Evolutionary conservation across 2,113 vertebrate species (phyloP).

Genomic region (Myanophis thanlyinensis): DNA sequence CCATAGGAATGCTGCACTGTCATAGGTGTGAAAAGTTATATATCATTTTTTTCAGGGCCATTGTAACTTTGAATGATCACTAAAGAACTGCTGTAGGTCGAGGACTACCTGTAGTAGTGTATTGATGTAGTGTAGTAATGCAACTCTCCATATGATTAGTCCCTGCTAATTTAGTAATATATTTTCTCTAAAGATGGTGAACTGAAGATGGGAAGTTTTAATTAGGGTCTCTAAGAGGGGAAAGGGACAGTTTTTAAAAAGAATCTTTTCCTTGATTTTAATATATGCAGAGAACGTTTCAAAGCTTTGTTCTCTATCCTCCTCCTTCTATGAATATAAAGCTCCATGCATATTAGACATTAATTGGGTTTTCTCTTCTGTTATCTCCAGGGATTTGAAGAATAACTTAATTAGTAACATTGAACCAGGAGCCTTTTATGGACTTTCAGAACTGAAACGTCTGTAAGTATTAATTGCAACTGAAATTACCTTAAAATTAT

Average conservation of each 20-base stretch:
- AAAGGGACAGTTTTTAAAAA: background rate
- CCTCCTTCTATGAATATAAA: background rate
- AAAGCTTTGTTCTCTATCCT: conserved; percentile 1
- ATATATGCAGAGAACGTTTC: background rate
- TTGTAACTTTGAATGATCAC: background rate
- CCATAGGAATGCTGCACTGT: background rate
- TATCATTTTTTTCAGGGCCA: background rate
- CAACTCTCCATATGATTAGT: conserved; percentile 29
- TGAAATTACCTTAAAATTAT: conserved; percentile 51
- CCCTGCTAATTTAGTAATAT: background rate
- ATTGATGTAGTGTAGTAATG: conserved; percentile 33
- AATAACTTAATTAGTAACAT: conserved; percentile 85
- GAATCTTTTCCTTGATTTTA: background rate
- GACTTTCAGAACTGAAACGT: conserved; percentile 78
- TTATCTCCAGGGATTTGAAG: conserved; percentile 81
- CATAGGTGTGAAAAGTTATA: background rate
- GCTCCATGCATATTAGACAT: conserved; percentile 46
- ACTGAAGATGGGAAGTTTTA: background rate
- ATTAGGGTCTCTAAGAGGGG: conserved; percentile 9
- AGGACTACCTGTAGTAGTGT: background rate
- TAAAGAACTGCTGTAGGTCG: background rate
- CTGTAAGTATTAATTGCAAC: conserved; percentile 80
- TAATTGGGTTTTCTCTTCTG: conserved; percentile 50
- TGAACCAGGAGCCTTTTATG: conserved; percentile 82
- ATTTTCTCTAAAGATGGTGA: background rate